Base-by-base conservation (phyloP, 2,888 invertebrate genomes). In the Parasteatoda lunata region DNA sequence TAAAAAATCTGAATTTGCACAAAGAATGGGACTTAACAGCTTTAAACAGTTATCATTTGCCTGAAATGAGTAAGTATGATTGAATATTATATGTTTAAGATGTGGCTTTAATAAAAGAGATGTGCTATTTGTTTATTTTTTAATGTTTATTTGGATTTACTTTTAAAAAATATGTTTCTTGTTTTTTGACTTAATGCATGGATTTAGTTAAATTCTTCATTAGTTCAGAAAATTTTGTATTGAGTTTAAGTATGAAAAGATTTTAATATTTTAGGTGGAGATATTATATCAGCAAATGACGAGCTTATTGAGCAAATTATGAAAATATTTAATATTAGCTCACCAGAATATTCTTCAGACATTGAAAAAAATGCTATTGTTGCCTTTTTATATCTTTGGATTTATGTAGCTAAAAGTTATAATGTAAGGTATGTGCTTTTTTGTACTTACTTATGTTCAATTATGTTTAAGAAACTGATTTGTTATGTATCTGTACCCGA, bases 331-430 rank as follows among this genome's bases (percentile, higher is more conserved):
- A 45, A 15, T 15, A 51, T 81, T 15, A 77, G 59, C 45, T 51
- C 69, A 13, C 66, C 66, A 65, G 64, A 72, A 3, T 49, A 1
- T 9, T 2, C 64, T 47, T 48, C 75, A 73, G 80, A 88, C 69
- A 45, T 75, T 9, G 8, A 54, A 15, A 84, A 88, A 51, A 81
- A 59, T 13, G 86, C 89, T 8, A 48, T 72, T 5, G 66, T 69
- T 11, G 77, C 89, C 45, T 90, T 90, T 84, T 77, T 90, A n/a
- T 89, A 89, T 68, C 78, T 90, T 8, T 90, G 89, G 77, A 72
- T 89, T 15, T 71, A 77, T 64, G 82, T 89, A 45, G 79, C 83
- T 49, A 84, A 82, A 77, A 84, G 76, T 15, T 82, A 81, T 54
- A 77, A 72, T 49, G 49, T 66, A 66, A 78, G 73, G 86, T 88